Evolutionary conservation across 2,113 vertebrate species (phyloP).

Genomic region (Protobothrops flavoviridis): DNA sequence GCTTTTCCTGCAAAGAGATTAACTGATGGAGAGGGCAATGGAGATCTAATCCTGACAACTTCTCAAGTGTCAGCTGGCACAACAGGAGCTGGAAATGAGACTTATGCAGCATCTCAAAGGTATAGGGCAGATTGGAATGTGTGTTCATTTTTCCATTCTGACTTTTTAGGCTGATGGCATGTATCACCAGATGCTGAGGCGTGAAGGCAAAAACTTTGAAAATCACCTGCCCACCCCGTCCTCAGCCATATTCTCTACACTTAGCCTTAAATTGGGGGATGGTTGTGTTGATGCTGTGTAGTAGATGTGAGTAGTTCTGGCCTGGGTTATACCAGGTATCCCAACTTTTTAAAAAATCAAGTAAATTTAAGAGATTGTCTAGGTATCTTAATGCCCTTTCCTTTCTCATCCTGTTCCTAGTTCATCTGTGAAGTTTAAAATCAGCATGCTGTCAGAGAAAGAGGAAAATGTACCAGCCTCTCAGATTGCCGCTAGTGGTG

Average conservation of each 20-base stretch:
- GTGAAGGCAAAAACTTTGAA: background rate
- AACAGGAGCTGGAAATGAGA: constrained; percentile 73
- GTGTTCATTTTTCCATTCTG: background rate
- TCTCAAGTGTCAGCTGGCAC: constrained; percentile 80
- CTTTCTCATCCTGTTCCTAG: constrained; percentile 54
- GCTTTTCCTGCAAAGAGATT: constrained; percentile 5
- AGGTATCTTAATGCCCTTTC: background rate
- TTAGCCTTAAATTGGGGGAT: background rate
- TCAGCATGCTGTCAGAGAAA: constrained; percentile 44
- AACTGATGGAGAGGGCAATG: constrained; percentile 23
- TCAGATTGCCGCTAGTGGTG: constrained; percentile 66
- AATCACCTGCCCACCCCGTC: background rate
- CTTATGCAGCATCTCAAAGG: constrained; percentile 75
- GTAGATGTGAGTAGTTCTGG: background rate
- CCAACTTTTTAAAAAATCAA: background rate
- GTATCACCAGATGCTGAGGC: background rate
- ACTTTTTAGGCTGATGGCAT: background rate
- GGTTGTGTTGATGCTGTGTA: background rate
- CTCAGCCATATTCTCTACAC: background rate
- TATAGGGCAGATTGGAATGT: constrained; percentile 39
- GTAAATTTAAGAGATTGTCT: background rate
- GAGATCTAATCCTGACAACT: constrained; percentile 50
- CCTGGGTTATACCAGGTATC: background rate
- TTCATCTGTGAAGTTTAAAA: constrained; percentile 67
- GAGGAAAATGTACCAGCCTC: constrained; percentile 75